phyloP scores from a whole-genome alignment of 2,797 vertebrate genomes.

The Silurus lanzhouensis region DNA sequence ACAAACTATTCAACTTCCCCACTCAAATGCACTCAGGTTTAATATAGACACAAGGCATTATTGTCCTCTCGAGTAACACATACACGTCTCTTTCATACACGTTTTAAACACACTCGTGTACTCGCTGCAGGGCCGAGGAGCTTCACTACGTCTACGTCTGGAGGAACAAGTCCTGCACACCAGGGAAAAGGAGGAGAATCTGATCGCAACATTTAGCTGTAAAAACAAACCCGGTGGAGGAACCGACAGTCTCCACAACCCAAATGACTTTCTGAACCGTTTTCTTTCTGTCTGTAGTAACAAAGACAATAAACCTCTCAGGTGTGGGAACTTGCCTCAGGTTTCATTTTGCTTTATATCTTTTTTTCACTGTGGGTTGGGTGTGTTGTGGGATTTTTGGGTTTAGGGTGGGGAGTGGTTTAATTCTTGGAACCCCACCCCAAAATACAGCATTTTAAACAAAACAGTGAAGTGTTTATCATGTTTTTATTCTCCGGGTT shows the following conservation, averaged over 20 bases:
- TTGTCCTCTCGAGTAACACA: not conserved
- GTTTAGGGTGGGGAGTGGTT: constrained; percentile 1
- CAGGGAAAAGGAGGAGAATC: constrained; percentile 27
- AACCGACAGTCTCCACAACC: too few species aligned
- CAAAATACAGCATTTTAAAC: constrained; percentile 14
- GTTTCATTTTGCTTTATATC: constrained; percentile 20
- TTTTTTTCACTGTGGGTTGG: constrained; percentile 22
- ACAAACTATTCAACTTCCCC: constrained; percentile 20
- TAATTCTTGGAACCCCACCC: constrained; percentile 20
- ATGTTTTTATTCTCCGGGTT: not conserved
- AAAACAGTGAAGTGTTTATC: not conserved
- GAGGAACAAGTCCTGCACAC: constrained; percentile 33
- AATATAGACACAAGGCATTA: constrained; percentile 20
- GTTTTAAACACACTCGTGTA: constrained; percentile 38
- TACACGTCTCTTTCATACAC: not conserved
- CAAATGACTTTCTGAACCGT: not conserved
- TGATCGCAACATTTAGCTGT: constrained; percentile 26
- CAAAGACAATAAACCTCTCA: constrained; percentile 28
- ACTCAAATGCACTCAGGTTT: constrained; percentile 17
- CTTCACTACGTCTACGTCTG: not conserved
- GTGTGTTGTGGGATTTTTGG: constrained; percentile 17
- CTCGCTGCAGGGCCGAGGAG: constrained; percentile 37
- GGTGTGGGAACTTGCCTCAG: constrained; percentile 33
- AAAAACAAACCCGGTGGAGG: constrained; percentile 8
- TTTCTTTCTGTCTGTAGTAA: not conserved